Base-by-base conservation (phyloP, 1,140 invertebrate species). In the Hirudo medicinalis region DNA sequence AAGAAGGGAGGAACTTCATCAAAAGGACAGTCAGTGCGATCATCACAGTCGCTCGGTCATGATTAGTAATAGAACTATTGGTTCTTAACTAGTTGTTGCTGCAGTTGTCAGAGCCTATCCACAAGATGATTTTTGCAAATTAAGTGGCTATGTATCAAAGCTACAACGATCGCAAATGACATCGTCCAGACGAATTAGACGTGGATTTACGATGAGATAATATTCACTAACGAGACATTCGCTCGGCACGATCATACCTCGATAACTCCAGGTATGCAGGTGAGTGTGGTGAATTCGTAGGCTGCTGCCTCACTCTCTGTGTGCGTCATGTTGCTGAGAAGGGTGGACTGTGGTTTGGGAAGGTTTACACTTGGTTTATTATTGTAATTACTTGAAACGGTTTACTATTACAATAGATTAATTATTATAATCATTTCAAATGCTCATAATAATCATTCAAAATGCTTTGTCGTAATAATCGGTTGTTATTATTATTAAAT, bases 211-310 rank as follows among this genome's bases (percentile, higher is more conserved):
- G 20, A n/a, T 25, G 9, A 2, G 20, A 57, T 57, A 20, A n/a
- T 20, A 2, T 20, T 2, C 25, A 9, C 20, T 9, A 20, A n/a
- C 55, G 2, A n/a, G 9, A 57, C 55, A n/a, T n/a, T n/a, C 36
- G n/a, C 29, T 27, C 20, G 67, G 67, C 55, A 74, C 70, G 36
- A 78, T 75, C 73, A 77, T 79, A 82, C 85, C 80, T 97, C 90
- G 75, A 98, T 96, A 0, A 98, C 94, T 72, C 97, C 97, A 67
- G 97, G 97, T 78, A 99, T 99, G 83, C 97, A 99, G 32, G 97
- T 99, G 57, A 99, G 83, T 0, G 97, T 99, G 73, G 97, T 99
- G 81, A 99, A 99, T 84, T 99, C 97, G 83, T 99, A 99, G 70
- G 90, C 90, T 17, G 96, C 96, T 69, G 90, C 90, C 83, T 96